These are phyloP conservation scores for Formica aserva DNA, from an alignment of 2,888 invertebrate genomes.

Conservation along the genomic window DNA sequence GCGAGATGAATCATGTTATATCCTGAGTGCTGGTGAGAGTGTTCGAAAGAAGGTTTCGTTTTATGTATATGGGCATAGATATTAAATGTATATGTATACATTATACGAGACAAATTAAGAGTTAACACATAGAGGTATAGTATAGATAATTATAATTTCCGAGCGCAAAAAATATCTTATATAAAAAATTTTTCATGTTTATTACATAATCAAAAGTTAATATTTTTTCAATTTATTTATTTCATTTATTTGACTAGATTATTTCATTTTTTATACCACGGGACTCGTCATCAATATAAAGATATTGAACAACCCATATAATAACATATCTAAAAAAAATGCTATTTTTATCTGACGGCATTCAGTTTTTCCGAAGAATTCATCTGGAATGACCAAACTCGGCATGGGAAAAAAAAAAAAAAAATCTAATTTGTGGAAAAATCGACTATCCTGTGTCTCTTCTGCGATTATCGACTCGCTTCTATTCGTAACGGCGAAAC, in stretches of 20 bases:
- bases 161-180: background rate
- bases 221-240: background rate
- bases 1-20: slow-evolving; percentile 36
- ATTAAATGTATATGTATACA: background rate
- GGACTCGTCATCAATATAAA: background rate
- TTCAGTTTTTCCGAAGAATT: background rate
- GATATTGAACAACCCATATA: background rate
- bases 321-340: background rate
- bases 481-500: slow-evolving; percentile 20
- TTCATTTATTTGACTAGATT: background rate
- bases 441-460: background rate
- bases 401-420: background rate
- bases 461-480: slow-evolving; percentile 21
- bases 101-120: background rate
- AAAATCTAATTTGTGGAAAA: slow-evolving; percentile 22
- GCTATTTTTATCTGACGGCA: background rate
- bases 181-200: background rate
- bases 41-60: background rate
- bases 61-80: background rate
- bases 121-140: background rate
- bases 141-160: background rate
- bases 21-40: slow-evolving; percentile 26
- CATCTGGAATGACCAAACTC: background rate
- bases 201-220: background rate
- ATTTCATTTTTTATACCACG: background rate